Base-by-base conservation (phyloP, 1,140 invertebrate species). In the Sminthurides bifidus region DNA sequence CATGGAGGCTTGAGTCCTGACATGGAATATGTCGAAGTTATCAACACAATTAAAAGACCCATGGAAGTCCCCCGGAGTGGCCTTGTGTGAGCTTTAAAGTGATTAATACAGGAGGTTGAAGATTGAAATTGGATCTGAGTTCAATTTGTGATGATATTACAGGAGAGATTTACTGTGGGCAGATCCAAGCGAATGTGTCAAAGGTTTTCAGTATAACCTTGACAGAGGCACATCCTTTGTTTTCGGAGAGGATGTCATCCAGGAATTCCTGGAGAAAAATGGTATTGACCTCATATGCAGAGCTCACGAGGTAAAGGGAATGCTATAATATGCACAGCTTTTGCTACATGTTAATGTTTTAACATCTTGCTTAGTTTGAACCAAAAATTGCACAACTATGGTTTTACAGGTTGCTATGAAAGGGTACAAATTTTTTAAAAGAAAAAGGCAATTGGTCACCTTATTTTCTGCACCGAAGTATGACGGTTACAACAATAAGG, bases 91-190 rank as follows among this genome's bases (percentile, higher is more conserved):
- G 17, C 6, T 12, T 12, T 37, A 37, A 37, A 37, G 17, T 37
- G 12, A 37, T 12, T 12, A 37, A 17, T 12, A 37, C 33, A 12
- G 33, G 33, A 37, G 33, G 33, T 17, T 12, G 33, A 37, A 37
- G 33, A 12, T n/a, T n/a, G n/a, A n/a, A n/a, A n/a, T n/a, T n/a
- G n/a, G n/a, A n/a, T n/a, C n/a, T n/a, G n/a, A n/a, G n/a, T n/a
- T n/a, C 12, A 37, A 37, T 37, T 12, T 12, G 33, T 6, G 3
- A 15, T 46, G 5, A 4, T 46, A 12, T 12, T 65, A 79, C 78
- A 27, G 81, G 14, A 80, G 78, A 66, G 78, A 80, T 67, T 65
- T 80, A 24, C 63, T 80, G 40, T 80, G 78, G 78, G 75, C 75
- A 19, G 76, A 77, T 33, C 65, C 75, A 75, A 49, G 75, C 77